Base-by-base conservation (phyloP, 1,140 invertebrate genomes). In the Diprion similis region DNA sequence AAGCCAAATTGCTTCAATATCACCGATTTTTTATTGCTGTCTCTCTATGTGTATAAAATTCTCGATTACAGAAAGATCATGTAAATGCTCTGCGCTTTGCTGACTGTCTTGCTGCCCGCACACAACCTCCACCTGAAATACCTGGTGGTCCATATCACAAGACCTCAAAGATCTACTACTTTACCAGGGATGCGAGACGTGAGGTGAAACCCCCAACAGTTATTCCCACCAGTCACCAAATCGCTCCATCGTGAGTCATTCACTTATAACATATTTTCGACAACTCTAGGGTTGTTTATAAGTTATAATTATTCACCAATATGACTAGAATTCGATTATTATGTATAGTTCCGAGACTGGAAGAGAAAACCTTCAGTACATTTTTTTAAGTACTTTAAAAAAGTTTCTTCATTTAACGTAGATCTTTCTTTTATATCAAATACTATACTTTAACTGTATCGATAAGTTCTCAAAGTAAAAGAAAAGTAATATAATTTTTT, bases 121-220 rank as follows among this genome's bases (percentile, higher is more conserved):
- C 93, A 51, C 95, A 95, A 81, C 94, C 94, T 7, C 91, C 88
- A 19, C 95, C 96, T 51, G 80, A 90, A 66, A 78, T 97, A 46
- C 95, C 95, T 15, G 92, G 91, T 70, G 96, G 95, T 48, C 91
- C 92, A 3, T 87, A 91, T 69, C 92, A 95, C 83, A 92, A 92
- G 87, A 89, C 93, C 66, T 91, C 91, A 65, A 89, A 90, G 73
- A 96, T 97, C 83, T 96, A 96, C 81, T 97, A 97, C 80, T 94
- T 89, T 78, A 86, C 86, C 1, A 90, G 95, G 79, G 96, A 97
- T 90, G 93, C 85, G 0, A 90, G 95, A 75, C 87, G 94, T 72
- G 92, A 94, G 84, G 91, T 94, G 13, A 74, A 82, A 66, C 95
- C 94, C 13, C 94, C 95, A 11, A 77, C 89, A 51, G 86, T 92